phyloP scores from a whole-genome alignment of 1,140 invertebrate species.

The Aplysia californica region DNA sequence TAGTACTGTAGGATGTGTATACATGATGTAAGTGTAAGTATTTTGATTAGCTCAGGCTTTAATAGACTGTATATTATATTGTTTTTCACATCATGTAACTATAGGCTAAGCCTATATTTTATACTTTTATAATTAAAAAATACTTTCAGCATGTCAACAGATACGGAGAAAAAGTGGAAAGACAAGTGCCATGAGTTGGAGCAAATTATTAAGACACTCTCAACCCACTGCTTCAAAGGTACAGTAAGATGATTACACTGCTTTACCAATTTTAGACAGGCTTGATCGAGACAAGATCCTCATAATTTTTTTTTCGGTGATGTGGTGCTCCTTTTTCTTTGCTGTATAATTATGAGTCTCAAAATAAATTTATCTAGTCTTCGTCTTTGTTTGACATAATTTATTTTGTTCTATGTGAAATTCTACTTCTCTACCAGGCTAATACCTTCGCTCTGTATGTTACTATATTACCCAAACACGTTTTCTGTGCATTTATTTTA shows the following conservation, averaged over 20 bases:
- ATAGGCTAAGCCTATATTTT: no score
- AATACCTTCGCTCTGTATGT: no score
- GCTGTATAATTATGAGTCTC: not conserved
- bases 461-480: no score
- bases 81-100: no score
- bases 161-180: no score
- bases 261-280: not conserved
- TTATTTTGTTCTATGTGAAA: not conserved
- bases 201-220: slow-evolving; percentile 17
- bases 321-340: not conserved
- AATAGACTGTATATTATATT: no score
- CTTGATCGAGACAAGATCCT: not conserved
- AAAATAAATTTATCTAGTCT: not conserved
- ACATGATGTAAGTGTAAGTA: no score
- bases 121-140: no score
- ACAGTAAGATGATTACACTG: not conserved
- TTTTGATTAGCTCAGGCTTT: no score
- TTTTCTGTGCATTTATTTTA: no score
- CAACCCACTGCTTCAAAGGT: slow-evolving; percentile 22
- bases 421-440: not conserved
- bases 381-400: not conserved
- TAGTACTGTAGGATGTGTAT: no score
- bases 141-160: no score
- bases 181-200: slow-evolving; percentile 14
- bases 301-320: not conserved